Percentiles rank a stretch among this genome's conserved stretches.
These are phyloP conservation scores for Aldabrachelys gigantea DNA, from an alignment of 2,113 vertebrate species.

Conservation along the genomic window DNA sequence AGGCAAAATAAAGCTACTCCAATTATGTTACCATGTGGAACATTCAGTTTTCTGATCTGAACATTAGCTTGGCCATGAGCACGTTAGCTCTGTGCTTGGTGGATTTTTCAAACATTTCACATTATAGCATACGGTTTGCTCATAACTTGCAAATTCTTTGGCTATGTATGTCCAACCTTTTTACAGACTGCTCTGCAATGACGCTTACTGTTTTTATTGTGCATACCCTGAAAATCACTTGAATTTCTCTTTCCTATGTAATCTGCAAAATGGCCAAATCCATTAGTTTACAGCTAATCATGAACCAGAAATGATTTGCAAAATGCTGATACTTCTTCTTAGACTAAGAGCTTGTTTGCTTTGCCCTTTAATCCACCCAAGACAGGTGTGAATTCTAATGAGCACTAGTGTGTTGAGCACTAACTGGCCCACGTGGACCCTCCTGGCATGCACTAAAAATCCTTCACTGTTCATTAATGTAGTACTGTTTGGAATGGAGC, in stretches of 20 bases:
- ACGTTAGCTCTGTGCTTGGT: not conserved
- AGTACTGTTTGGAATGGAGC: not conserved
- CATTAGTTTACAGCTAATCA: not conserved
- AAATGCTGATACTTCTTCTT: not conserved
- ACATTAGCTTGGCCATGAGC: not conserved
- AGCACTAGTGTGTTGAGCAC: not conserved
- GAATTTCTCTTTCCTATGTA: not conserved
- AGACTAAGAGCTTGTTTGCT: not conserved
- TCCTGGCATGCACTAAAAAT: not conserved
- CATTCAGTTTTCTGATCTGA: not conserved
- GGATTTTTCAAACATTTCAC: not conserved
- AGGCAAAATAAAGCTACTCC: not conserved
- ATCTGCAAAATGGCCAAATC: not conserved
- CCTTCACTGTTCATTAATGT: not conserved
- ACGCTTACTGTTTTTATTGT: not conserved
- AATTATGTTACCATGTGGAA: slow-evolving; percentile 3
- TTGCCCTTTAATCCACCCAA: not conserved
- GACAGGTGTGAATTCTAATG: not conserved
- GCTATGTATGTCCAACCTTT: not conserved
- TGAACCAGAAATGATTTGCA: not conserved
- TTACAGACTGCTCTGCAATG: not conserved
- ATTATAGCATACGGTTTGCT: not conserved
- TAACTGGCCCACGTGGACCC: not conserved
- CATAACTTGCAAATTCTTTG: not conserved
- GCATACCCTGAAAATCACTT: not conserved